Evolutionary conservation across 2,797 vertebrate species (phyloP).

Genomic region (Chaunax sp.): DNA sequence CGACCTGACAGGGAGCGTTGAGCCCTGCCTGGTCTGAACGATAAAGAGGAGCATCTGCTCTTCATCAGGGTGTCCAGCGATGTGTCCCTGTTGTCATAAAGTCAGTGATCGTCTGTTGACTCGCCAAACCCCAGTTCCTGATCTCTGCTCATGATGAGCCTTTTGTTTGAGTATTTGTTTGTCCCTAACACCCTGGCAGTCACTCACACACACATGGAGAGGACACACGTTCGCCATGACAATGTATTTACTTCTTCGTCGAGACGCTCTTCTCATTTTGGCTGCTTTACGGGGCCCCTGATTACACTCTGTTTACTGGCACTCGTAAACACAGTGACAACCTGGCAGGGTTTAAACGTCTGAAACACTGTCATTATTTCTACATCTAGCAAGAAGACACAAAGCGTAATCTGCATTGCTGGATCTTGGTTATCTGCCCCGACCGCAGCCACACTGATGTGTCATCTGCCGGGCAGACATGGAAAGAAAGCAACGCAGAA

Average conservation of each 20-base stretch:
- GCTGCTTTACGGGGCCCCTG: slow-evolving; percentile 71
- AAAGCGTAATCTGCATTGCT: slow-evolving; percentile 59
- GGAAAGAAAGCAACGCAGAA: slow-evolving; percentile 35
- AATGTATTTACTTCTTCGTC: slow-evolving; percentile 69
- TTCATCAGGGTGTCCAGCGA: slow-evolving; percentile 42
- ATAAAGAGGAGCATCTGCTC: slow-evolving; percentile 34
- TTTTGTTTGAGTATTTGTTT: slow-evolving; percentile 32
- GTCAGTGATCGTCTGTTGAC: slow-evolving; percentile 39
- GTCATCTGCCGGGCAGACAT: slow-evolving; percentile 74
- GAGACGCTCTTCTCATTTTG: slow-evolving; percentile 63
- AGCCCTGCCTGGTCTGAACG: slow-evolving; percentile 13
- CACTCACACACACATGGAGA: slow-evolving; percentile 6
- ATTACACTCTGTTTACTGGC: slow-evolving; percentile 81
- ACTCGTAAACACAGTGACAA: slow-evolving; percentile 79
- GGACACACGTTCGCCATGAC: slow-evolving; percentile 57
- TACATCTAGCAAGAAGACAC: slow-evolving; percentile 65
- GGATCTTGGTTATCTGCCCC: slow-evolving; percentile 60
- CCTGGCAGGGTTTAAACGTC: slow-evolving; percentile 71
- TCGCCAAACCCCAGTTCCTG: slow-evolving; percentile 38
- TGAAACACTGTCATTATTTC: slow-evolving; percentile 76
- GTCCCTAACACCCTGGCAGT: slow-evolving; percentile 44
- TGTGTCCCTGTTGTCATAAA: slow-evolving; percentile 38
- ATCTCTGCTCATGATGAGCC: slow-evolving; percentile 33
- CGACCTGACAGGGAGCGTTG: neutral
- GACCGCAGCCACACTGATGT: slow-evolving; percentile 55